Percentiles rank a stretch among this genome's conserved stretches.
phyloP scores from a whole-genome alignment of 2,113 vertebrate genomes.

The Quiscalus mexicanus region DNA sequence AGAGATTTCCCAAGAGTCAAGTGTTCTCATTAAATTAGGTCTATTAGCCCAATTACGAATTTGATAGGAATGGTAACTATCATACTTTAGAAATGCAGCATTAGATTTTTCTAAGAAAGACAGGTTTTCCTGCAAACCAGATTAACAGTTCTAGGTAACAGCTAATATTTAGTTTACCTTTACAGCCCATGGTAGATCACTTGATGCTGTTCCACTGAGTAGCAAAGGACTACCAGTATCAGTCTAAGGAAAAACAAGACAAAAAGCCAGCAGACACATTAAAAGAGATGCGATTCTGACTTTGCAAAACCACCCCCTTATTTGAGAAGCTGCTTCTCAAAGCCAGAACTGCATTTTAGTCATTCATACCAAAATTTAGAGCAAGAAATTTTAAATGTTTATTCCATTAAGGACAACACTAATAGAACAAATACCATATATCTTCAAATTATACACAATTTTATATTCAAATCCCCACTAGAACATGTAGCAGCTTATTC shows the following conservation, averaged over 20 bases:
- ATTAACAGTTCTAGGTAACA: background rate
- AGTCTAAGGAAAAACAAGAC: slow-evolving; percentile 72
- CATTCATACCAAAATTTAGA: background rate
- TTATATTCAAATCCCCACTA: background rate
- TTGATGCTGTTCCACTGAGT: slow-evolving; percentile 71
- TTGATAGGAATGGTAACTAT: background rate
- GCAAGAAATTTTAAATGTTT: background rate
- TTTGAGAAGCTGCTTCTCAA: background rate
- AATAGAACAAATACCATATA: background rate
- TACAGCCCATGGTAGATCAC: slow-evolving; percentile 89
- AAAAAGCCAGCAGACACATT: background rate
- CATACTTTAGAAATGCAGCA: background rate
- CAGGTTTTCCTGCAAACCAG: background rate
- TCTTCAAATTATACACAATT: background rate
- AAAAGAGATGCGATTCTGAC: background rate
- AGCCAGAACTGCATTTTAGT: background rate
- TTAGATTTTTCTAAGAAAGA: background rate
- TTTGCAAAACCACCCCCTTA: background rate
- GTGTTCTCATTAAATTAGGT: background rate
- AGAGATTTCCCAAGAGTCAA: background rate
- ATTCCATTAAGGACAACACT: background rate
- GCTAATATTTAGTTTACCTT: slow-evolving; percentile 80
- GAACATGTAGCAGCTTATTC: background rate
- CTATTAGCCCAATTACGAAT: background rate
- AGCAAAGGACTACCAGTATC: slow-evolving; percentile 88